Evolutionary conservation across 2,888 invertebrate genomes (phyloP).

Genomic region (Petrophora chlorosata): DNA sequence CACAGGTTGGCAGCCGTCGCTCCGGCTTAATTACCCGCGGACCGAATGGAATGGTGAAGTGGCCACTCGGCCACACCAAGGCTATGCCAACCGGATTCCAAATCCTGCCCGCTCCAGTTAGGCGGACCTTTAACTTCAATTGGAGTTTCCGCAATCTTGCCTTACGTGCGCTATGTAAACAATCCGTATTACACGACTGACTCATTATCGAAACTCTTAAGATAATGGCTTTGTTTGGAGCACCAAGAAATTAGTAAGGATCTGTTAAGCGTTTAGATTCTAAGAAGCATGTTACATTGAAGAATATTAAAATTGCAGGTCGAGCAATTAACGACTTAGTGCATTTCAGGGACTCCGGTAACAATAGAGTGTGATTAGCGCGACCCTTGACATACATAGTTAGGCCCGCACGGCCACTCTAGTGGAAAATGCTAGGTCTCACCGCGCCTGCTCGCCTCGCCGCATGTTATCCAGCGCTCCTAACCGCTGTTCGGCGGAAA

Average conservation of each 20-base stretch:
- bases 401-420: slow-evolving; percentile 70
- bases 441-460: slow-evolving; percentile 54
- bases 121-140: slow-evolving; percentile 72
- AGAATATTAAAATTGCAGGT: slow-evolving; percentile 42
- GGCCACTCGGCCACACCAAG: slow-evolving; percentile 77
- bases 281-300: not conserved
- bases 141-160: slow-evolving; percentile 70
- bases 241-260: not conserved
- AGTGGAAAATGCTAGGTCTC: slow-evolving; percentile 78
- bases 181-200: slow-evolving; percentile 24
- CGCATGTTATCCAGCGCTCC: slow-evolving; percentile 40
- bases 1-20: slow-evolving; percentile 58
- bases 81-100: slow-evolving; percentile 79
- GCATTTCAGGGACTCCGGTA: slow-evolving; percentile 69
- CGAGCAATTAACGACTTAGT: slow-evolving; percentile 44
- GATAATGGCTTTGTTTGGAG: slow-evolving; percentile 27
- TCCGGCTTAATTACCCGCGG: slow-evolving; percentile 70
- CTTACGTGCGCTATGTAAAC: slow-evolving; percentile 31
- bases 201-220: slow-evolving; percentile 5
- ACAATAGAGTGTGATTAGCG: slow-evolving; percentile 74
- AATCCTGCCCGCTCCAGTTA: slow-evolving; percentile 78
- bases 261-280: not conserved
- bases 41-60: slow-evolving; percentile 79
- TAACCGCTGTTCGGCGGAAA: slow-evolving; percentile 46
- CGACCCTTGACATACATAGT: slow-evolving; percentile 80